These are phyloP conservation scores for Phalera bucephala DNA, from an alignment of 2,888 invertebrate genomes.

Conservation along the genomic window DNA sequence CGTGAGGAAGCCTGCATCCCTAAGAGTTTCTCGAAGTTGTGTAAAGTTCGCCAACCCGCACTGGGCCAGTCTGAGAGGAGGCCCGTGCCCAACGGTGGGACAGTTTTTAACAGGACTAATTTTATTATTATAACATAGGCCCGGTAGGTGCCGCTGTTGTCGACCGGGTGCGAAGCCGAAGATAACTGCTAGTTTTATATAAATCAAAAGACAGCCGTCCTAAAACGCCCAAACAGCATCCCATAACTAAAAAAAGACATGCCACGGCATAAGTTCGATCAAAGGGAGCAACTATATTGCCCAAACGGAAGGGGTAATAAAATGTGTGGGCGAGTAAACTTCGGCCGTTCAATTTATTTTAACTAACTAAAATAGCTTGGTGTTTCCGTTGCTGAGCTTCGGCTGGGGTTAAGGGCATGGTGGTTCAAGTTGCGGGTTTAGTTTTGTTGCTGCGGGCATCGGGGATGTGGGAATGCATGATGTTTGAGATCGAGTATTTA, in stretches of 20 bases:
- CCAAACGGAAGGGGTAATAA: slow-evolving; percentile 49
- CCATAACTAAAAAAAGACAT: slow-evolving; percentile 3
- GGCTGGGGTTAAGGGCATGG: slow-evolving; percentile 32
- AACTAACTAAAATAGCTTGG: slow-evolving; percentile 60
- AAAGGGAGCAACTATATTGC: slow-evolving; percentile 33
- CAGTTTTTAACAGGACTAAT: no score
- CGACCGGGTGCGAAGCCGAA: no score
- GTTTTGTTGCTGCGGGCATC: neutral
- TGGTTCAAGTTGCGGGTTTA: slow-evolving; percentile 9
- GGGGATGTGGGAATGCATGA: neutral
- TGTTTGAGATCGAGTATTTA: no score
- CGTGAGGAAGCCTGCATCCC: no score
- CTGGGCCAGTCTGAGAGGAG: no score
- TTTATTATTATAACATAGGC: no score
- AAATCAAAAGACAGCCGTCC: no score
- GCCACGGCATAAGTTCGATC: slow-evolving; percentile 42
- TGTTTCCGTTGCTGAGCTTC: slow-evolving; percentile 45
- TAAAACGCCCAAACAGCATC: neutral
- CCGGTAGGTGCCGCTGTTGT: no score
- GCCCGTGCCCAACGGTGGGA: no score
- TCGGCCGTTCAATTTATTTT: slow-evolving; percentile 57
- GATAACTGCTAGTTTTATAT: no score
- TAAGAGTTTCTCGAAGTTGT: no score
- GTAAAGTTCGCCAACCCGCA: no score
- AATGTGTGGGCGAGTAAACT: slow-evolving; percentile 41